Percentiles rank a stretch among this genome's conserved stretches.
Evolutionary conservation across 2,888 invertebrate genomes (phyloP).

Genomic region (Pristionchus japonicus): DNA sequence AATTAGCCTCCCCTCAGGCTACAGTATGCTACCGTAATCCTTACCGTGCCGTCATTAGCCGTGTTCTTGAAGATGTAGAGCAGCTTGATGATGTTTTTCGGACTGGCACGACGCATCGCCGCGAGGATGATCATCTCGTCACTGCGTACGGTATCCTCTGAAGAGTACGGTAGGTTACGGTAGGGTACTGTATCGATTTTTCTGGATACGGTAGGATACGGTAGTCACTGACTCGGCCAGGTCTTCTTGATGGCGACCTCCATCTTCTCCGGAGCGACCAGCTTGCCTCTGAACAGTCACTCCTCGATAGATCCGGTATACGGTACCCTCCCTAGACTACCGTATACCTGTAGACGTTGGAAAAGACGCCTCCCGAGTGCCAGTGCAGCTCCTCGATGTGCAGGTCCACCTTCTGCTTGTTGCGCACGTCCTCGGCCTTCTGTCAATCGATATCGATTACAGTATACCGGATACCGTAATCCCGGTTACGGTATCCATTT

Average conservation of each 20-base stretch:
- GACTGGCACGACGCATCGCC: conserved; percentile 36
- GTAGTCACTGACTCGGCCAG: conserved; percentile 49
- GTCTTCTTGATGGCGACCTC: conserved; percentile 59
- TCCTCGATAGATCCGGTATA: not conserved
- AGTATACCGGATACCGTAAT: no score
- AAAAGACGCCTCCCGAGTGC: conserved; percentile 56
- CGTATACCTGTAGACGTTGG: conserved; percentile 55
- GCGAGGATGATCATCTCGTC: conserved; percentile 48
- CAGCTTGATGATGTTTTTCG: conserved; percentile 44
- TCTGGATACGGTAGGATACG: not conserved
- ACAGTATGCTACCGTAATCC: not conserved
- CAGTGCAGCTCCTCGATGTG: conserved; percentile 53
- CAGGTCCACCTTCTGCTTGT: conserved; percentile 20
- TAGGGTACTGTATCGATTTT: not conserved
- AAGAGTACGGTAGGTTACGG: not conserved
- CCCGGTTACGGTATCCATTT: not conserved
- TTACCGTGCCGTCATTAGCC: conserved; percentile 27
- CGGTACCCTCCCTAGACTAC: not conserved
- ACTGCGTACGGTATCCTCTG: conserved; percentile 31
- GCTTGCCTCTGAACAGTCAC: conserved; percentile 38
- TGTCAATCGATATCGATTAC: not conserved
- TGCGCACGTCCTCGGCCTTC: conserved; percentile 41
- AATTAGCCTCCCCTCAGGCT: no score
- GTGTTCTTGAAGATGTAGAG: conserved; percentile 47
- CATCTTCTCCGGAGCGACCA: conserved; percentile 36